Base-by-base conservation (phyloP, 2,113 vertebrate genomes). In the Naja naja region DNA sequence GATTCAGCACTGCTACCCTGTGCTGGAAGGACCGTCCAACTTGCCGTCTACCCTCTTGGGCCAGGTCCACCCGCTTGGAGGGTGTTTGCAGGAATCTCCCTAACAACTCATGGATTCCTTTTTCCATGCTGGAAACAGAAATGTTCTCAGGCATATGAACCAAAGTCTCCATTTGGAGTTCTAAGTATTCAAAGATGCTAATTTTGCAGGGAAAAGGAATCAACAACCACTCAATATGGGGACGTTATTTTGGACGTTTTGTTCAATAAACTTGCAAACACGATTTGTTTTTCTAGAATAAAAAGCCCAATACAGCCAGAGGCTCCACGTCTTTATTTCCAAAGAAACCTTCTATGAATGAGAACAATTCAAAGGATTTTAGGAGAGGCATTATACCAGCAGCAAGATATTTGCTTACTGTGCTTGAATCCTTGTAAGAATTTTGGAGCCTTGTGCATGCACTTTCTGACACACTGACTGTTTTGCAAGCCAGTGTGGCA, bases 81-180 rank as follows among this genome's bases (percentile, higher is more conserved):
- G 88, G 55, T 87, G 89, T 94, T 53, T 94, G 94, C 91, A 90
- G 85, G 90, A 91, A 85, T 89, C 53, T 85, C 56, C 94, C 45
- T 91, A n/a, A 54, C 56, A 91, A 88, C 74, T 81, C 85, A 25
- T 91, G 87, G 87, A 47, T 60, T 96, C 95, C 87, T 74, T 94
- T 94, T 94, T 87, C 91, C 91, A 90, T 64, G 74, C 5, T 56
- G 58, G 89, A 92, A 43, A 74, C 54, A 69, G 18, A 34, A 93
- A 93, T 27, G 25, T 53, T 87, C 39, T 55, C 49, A 64, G 43
- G 85, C 18, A 47, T 30, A 85, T 45, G 39, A 90, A 20, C 81
- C 45, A 85, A 49, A 4, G 22, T 39, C 54, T 54, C 60, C 53
- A 18, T 69, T n/a, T 69, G 56, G 54, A 64, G 45, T 64, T 53